phyloP scores from a whole-genome alignment of 2,113 vertebrate genomes.

The Meles meles region DNA sequence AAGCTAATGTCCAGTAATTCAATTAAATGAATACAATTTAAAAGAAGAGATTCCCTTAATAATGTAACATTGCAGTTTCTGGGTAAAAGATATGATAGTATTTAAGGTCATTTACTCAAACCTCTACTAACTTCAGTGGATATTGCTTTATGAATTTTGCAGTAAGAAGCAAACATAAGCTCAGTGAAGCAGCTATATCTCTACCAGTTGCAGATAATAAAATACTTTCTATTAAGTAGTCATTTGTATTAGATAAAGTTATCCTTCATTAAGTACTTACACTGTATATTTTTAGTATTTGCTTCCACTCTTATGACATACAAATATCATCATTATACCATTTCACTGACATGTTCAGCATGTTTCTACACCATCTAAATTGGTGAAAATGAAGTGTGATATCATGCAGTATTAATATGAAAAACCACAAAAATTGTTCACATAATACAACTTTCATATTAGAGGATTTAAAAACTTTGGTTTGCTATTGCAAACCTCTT shows the following conservation, averaged over 20 bases:
- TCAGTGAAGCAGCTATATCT: background rate
- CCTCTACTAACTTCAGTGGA: background rate
- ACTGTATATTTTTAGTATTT: slow-evolving; percentile 35
- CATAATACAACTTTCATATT: slow-evolving; percentile 14
- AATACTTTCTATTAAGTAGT: slow-evolving; percentile 25
- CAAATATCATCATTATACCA: slow-evolving; percentile 12
- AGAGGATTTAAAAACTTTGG: background rate
- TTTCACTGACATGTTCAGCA: slow-evolving; percentile 6
- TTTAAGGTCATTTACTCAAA: slow-evolving; percentile 36
- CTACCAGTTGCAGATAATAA: slow-evolving; percentile 30
- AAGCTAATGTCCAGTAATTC: background rate
- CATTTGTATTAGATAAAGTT: background rate
- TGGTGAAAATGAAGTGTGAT: slow-evolving; percentile 38
- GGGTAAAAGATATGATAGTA: background rate
- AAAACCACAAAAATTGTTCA: slow-evolving; percentile 8
- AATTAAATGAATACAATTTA: background rate
- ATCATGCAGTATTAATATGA: slow-evolving; percentile 40
- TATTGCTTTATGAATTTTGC: slow-evolving; percentile 23
- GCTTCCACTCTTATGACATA: background rate
- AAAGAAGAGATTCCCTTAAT: background rate
- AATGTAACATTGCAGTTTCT: background rate
- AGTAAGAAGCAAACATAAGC: background rate
- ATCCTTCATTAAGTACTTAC: background rate
- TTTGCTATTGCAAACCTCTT: background rate
- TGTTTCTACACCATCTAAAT: slow-evolving; percentile 34